These are phyloP conservation scores for Amia ocellicauda DNA, from an alignment of 2,113 vertebrate species.

Conservation along the genomic window DNA sequence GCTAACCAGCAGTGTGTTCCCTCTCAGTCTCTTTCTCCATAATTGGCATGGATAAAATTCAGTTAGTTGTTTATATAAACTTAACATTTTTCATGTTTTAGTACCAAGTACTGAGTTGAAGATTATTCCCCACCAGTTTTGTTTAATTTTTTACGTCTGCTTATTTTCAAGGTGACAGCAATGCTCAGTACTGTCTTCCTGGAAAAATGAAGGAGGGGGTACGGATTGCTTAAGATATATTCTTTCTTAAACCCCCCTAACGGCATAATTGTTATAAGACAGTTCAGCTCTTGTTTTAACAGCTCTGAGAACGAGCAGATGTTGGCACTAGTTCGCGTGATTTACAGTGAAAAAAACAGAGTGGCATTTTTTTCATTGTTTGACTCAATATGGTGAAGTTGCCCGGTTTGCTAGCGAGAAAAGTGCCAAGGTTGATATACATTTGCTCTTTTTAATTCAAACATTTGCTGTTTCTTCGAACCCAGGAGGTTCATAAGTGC, in stretches of 20 bases:
- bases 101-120: slow-evolving; percentile 82
- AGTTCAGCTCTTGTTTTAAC: slow-evolving; percentile 76
- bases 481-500: slow-evolving; percentile 39
- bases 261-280: slow-evolving; percentile 73
- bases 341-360: slow-evolving; percentile 61
- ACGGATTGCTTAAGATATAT: slow-evolving; percentile 59
- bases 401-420: slow-evolving; percentile 71
- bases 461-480: slow-evolving; percentile 56
- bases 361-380: slow-evolving; percentile 83
- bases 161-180: slow-evolving; percentile 97
- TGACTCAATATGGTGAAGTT: slow-evolving; percentile 98
- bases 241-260: slow-evolving; percentile 62
- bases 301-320: slow-evolving; percentile 95
- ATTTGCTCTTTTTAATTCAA: slow-evolving; percentile 71
- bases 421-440: slow-evolving; percentile 70
- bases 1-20: slow-evolving; percentile 51
- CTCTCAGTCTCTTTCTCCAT: slow-evolving; percentile 79
- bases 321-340: slow-evolving; percentile 77
- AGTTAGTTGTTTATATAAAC: slow-evolving; percentile 93
- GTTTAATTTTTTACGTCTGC: slow-evolving; percentile 98
- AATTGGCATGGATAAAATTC: slow-evolving; percentile 95
- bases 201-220: slow-evolving; percentile 59
- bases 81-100: slow-evolving; percentile 96
- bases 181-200: slow-evolving; percentile 62
- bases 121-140: slow-evolving; percentile 88